Conservation (phyloP, 1,140 invertebrate species). For the Drosophila lacertosa region DNA sequence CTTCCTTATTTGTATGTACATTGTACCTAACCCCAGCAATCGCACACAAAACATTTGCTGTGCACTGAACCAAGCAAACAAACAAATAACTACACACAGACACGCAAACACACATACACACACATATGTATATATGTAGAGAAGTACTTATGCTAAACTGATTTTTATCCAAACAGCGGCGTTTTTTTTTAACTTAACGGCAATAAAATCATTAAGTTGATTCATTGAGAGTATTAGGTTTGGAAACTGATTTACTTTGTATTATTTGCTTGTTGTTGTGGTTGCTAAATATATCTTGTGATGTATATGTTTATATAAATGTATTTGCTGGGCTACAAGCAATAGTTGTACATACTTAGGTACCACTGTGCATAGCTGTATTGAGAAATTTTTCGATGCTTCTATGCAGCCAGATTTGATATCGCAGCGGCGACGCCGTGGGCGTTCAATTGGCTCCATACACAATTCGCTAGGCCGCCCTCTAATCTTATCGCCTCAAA, state of each 20-base stretch:
- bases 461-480: slow-evolving; percentile 56
- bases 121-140: not conserved
- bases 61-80: slow-evolving; percentile 5
- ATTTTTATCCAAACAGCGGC: slow-evolving; percentile 6
- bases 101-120: not conserved
- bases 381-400: slow-evolving; percentile 44
- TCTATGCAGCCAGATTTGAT: slow-evolving; percentile 32
- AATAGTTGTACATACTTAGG: no score
- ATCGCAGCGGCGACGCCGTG: slow-evolving; percentile 13
- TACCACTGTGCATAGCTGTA: slow-evolving; percentile 39
- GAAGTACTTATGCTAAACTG: slow-evolving; percentile 36
- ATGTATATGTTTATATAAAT: no score
- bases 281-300: no score
- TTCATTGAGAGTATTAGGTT: no score
- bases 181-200: no score
- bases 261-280: no score
- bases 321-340: no score
- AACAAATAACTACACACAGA: not conserved
- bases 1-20: slow-evolving; percentile 67
- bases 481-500: slow-evolving; percentile 69
- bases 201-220: not conserved
- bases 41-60: slow-evolving; percentile 19
- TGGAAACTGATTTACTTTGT: no score
- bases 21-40: slow-evolving; percentile 25
- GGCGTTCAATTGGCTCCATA: slow-evolving; percentile 53